phyloP scores from a whole-genome alignment of 2,888 invertebrate species.

The Netelia fuscicornis region DNA sequence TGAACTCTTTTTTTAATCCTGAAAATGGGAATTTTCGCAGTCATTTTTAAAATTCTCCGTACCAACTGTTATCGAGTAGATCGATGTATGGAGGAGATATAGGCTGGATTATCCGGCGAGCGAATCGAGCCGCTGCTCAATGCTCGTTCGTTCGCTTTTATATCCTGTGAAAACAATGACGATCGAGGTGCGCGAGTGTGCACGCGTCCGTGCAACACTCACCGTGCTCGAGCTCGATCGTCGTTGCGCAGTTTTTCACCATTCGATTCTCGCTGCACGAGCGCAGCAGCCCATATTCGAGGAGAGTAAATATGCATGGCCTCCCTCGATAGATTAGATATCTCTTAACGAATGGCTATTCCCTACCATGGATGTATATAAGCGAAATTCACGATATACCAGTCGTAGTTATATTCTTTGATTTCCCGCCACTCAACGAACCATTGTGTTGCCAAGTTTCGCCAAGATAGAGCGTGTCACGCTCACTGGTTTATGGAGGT shows the following conservation, averaged over 20 bases:
- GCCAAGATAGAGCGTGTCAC: conserved; percentile 50
- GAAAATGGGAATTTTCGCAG: conserved; percentile 10
- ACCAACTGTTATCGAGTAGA: background rate
- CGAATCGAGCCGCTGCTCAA: conserved; percentile 31
- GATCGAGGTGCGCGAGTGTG: background rate
- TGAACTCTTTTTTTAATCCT: background rate
- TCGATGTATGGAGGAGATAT: conserved; percentile 26
- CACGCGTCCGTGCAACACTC: background rate
- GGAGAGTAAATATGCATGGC: conserved; percentile 63
- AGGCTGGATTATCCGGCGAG: conserved; percentile 4
- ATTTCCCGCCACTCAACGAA: conserved; percentile 60
- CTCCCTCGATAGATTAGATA: conserved; percentile 65
- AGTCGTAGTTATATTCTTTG: conserved; percentile 52
- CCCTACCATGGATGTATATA: conserved; percentile 22
- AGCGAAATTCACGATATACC: conserved; percentile 2
- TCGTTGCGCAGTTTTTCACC: conserved; percentile 61
- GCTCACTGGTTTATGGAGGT: conserved; percentile 52
- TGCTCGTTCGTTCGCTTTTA: conserved; percentile 15
- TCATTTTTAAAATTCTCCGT: background rate
- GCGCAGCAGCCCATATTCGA: conserved; percentile 52
- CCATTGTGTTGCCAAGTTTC: conserved; percentile 54
- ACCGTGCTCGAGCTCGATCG: conserved; percentile 50
- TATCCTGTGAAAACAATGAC: conserved; percentile 61
- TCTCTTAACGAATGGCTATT: conserved; percentile 60
- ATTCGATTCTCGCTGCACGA: conserved; percentile 58